Evolutionary conservation across 2,797 vertebrate genomes (phyloP), one percentile per base, ranked within the genome.

Genomic region (Crocidura indochinensis): DNA sequence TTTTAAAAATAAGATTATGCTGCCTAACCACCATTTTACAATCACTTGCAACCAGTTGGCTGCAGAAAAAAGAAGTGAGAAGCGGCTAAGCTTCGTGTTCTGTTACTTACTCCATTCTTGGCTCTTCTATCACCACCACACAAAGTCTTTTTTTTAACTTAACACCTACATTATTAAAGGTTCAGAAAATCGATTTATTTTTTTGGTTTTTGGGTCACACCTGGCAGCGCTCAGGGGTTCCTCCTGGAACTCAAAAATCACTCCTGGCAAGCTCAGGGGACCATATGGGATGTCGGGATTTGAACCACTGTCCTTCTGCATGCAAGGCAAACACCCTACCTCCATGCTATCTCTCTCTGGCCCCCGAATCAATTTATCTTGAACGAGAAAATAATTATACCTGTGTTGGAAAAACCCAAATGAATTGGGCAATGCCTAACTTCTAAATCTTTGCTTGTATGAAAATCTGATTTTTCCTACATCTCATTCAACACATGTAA

Each of bases 321-420:
- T n/a, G n/a, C n/a, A n/a, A n/a, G n/a, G n/a, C n/a, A n/a, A n/a
- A n/a, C n/a, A n/a, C n/a, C n/a, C n/a, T n/a, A n/a, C n/a, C n/a
- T n/a, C n/a, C n/a, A n/a, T n/a, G n/a, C n/a, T n/a, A n/a, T n/a
- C n/a, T n/a, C n/a, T n/a, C n/a, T n/a, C n/a, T n/a, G n/a, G n/a
- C n/a, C n/a, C n/a, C n/a, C n/a, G n/a, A 86, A 78, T 76, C 46
- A 74, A 26, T n/a, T 68, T 65, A 60, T 44, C 60, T 67, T 49
- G 47, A 77, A 46, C 74, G 84, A 74, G 24, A 71, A 38, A 87
- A 56, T 49, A 10, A 26, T 20, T 87, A 88, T 17, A 44, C 17
- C 5, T 46, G 19, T 2, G 8, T 24, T 51, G 5, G 7, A 56
- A 77, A 77, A 80, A 22, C 26, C 47, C 44, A 47, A 1, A 1